Base-by-base conservation (phyloP, 2,888 invertebrate genomes). In the Leptinotarsa peninsularis region DNA sequence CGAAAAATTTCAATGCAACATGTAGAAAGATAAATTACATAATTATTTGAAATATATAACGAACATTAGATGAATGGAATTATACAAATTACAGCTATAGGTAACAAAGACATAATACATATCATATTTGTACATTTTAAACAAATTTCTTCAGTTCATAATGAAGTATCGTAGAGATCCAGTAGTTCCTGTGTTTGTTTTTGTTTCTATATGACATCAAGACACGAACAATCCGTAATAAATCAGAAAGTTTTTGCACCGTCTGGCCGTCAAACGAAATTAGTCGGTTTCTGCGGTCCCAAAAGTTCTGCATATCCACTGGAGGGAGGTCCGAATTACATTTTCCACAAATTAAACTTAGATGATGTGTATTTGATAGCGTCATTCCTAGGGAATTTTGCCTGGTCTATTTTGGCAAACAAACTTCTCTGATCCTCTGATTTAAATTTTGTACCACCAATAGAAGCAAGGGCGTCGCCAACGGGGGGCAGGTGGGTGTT, bases 331-430 rank as follows among this genome's bases (percentile, higher is more conserved):
- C 63, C 43, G 43, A 63, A 63, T 33, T 63, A 63, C 63, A 43
- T 63, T 63, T 63, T 63, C 63, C 27, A 63, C 63, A 63, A 63
- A 63, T 63, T 63, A 63, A 63, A 63, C 63, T 63, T 33, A 43
- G 63, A 63, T 63, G 13, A 63, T 63, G 43, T 63, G 43, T 63
- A 33, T 63, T 63, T 63, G 63, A 63, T 63, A 33, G 4, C 63
- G 17, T n/a, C 27, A n/a, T 10, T 33, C 33, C 63, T 43, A 13
- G 33, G 33, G 43, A n/a, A 43, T 33, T 63, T n/a, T 63, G 23
- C 4, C 4, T 63, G n/a, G 17, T 43, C 33, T 63, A 27, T 43
- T 27, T 63, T 27, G 5, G 43, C 33, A 63, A 43, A 33, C n/a
- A 63, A 63, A 63, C 33, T 63, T 43, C 43, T 43, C 4, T 63